Evolutionary conservation across 2,888 invertebrate genomes (phyloP).

Genomic region (Scaptomyza tumidula): DNA sequence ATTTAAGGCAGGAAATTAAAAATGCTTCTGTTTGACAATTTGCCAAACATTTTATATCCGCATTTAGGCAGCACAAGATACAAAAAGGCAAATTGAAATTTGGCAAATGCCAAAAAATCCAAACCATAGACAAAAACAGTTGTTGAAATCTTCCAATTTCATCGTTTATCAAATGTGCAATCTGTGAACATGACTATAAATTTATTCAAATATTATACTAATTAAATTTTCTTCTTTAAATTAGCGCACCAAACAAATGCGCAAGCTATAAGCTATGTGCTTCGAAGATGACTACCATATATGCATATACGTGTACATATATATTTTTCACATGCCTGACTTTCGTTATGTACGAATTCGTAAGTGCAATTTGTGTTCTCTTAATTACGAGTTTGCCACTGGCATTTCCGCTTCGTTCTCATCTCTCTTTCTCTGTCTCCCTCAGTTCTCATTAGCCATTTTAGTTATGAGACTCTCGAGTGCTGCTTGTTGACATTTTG

Average conservation of each 20-base stretch:
- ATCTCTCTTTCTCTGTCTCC: slow-evolving; percentile 14
- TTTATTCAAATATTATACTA: slow-evolving; percentile 14
- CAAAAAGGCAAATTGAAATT: slow-evolving; percentile 52
- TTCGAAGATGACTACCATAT: slow-evolving; percentile 19
- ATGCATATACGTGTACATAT: slow-evolving; percentile 39
- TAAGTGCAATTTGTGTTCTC: slow-evolving; percentile 53
- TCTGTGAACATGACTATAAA: background rate
- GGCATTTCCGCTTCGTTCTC: slow-evolving; percentile 71
- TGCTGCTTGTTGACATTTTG: slow-evolving; percentile 70
- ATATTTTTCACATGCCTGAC: slow-evolving; percentile 29
- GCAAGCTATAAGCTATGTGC: background rate
- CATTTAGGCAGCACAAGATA: slow-evolving; percentile 48
- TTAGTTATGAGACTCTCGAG: slow-evolving; percentile 49
- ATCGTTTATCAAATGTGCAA: slow-evolving; percentile 46
- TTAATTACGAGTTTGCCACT: slow-evolving; percentile 56
- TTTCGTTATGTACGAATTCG: slow-evolving; percentile 31
- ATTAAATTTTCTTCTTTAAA: slow-evolving; percentile 36
- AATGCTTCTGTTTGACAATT: slow-evolving; percentile 77
- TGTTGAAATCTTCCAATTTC: slow-evolving; percentile 17
- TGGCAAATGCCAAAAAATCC: slow-evolving; percentile 41
- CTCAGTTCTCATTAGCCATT: slow-evolving; percentile 71
- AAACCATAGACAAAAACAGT: slow-evolving; percentile 12
- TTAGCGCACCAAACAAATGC: slow-evolving; percentile 27
- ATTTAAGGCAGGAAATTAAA: slow-evolving; percentile 76
- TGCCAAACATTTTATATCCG: slow-evolving; percentile 74